phyloP scores from a whole-genome alignment of 1,140 invertebrate species.

The Archivesica marissinica region DNA sequence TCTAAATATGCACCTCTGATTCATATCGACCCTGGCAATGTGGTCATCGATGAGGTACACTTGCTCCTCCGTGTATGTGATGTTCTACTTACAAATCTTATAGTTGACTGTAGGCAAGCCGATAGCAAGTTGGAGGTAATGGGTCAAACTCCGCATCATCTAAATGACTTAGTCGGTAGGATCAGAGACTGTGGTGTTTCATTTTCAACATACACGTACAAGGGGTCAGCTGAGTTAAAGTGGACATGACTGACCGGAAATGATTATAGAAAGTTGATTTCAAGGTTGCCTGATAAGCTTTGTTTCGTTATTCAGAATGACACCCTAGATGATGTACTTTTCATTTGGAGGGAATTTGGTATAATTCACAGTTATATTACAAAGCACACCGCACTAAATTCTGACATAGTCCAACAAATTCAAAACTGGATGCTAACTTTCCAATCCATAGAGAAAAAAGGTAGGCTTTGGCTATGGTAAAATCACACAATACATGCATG shows the following conservation, averaged over 20 bases:
- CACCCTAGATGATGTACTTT: not conserved
- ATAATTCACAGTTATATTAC: not conserved
- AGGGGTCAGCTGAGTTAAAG: not conserved
- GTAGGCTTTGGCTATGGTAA: not conserved
- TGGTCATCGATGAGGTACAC: conserved; percentile 14
- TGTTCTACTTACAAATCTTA: conserved; percentile 26
- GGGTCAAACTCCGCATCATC: not conserved
- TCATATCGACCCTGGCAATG: conserved; percentile 1
- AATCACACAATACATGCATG: conserved; percentile 16
- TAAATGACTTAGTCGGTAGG: not conserved
- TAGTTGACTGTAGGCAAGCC: conserved; percentile 18
- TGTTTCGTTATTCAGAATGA: not conserved
- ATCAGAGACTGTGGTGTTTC: too few species aligned
- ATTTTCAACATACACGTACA: too few species aligned
- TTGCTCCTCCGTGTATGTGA: conserved; percentile 14
- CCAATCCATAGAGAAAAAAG: not conserved
- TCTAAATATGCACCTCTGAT: conserved; percentile 1
- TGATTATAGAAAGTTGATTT: conserved; percentile 21
- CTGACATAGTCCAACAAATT: not conserved
- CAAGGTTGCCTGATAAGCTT: not conserved
- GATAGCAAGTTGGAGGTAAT: not conserved
- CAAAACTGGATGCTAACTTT: not conserved
- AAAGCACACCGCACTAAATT: not conserved
- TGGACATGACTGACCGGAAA: conserved; percentile 1
- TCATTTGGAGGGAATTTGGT: not conserved